Evolutionary conservation across 92 coral and sea anemone species (phyloP), one percentile per base, ranked within the genome.

Genomic region (Virgularia gustaviana): DNA sequence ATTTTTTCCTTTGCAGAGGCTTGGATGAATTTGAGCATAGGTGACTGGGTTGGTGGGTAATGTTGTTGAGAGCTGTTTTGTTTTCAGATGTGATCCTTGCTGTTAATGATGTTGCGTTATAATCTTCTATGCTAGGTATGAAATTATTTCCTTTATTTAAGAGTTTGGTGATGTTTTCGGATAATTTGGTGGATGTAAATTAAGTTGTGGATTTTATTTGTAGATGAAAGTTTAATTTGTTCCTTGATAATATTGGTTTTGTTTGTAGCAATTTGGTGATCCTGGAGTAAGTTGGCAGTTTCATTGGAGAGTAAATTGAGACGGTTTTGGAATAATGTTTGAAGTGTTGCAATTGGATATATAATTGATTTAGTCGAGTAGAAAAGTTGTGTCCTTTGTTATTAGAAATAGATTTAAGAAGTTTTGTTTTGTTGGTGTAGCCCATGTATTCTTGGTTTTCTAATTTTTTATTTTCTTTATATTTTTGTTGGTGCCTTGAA

Each of bases 181-280:
- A 36, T 20, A 72, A 39, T 0, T 56, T 22, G 1, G 11, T 6
- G 23, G 33, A 6, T 9, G 49, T 49, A 11, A n/a, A n/a, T n/a
- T n/a, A 72, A 72, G 18, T 72, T 72, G 22, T 72, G 77, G 36
- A 55, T 72, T 22, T 72, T 55, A 3, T 10, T 55, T 4, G 37
- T 42, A 29, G 37, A 3, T 30, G 6, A 30, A 11, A 18, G 12
- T 11, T 25, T 28, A n/a, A 13, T 31, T 2, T 4, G 28, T 70
- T 57, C 64, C 16, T 57, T 6, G 18, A 51, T 51, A 4, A 20
- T 16, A n/a, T 27, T 16, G 1, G 24, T 45, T 2, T 45, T 45
- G 11, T 24, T 3, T 45, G 3, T 45, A 15, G 53, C 15, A 2
- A 24, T 24, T 51, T 51, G 10, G 22, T 20, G 29, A 20, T 51